Evolutionary conservation across 2,113 vertebrate genomes (phyloP).

Genomic region (Lampris incognitus): DNA sequence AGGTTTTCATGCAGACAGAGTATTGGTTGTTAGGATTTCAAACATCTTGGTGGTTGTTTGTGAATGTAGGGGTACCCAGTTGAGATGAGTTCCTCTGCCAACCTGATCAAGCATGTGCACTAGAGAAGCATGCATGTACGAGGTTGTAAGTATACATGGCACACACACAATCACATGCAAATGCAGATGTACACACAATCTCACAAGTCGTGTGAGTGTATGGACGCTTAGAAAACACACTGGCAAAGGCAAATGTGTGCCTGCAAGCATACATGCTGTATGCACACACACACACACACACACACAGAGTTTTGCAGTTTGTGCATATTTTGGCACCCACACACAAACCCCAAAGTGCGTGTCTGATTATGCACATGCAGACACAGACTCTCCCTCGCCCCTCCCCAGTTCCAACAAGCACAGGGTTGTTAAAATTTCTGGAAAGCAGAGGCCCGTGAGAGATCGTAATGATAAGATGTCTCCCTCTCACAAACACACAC

Average conservation of each 20-base stretch:
- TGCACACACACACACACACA: not conserved
- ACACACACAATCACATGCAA: not conserved
- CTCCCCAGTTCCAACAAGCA: conserved; percentile 48
- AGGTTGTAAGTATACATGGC: not conserved
- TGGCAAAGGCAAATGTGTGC: too few relatives aligned
- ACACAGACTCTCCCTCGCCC: conserved; percentile 20
- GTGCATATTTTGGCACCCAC: not conserved
- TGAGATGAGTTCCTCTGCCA: not conserved
- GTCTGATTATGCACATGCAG: not conserved
- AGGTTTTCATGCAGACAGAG: conserved; percentile 14
- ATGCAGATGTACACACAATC: not conserved
- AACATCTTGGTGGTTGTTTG: conserved; percentile 8
- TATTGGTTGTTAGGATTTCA: conserved; percentile 22
- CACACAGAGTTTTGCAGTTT: not conserved
- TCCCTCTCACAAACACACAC: conserved; percentile 15
- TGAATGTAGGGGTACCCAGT: conserved; percentile 25
- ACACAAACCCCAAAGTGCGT: not conserved
- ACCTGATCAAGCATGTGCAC: conserved; percentile 16
- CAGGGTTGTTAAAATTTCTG: conserved; percentile 62
- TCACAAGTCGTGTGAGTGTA: too few relatives aligned
- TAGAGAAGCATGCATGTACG: not conserved
- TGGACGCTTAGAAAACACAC: too few relatives aligned
- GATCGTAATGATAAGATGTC: conserved; percentile 55
- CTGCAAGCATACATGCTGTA: too few relatives aligned
- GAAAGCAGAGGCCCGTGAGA: conserved; percentile 51